Percentiles rank a stretch among this genome's conserved stretches.
These are phyloP conservation scores for Galeopterus variegatus DNA, from an alignment of 2,113 vertebrate species.

Conservation along the genomic window DNA sequence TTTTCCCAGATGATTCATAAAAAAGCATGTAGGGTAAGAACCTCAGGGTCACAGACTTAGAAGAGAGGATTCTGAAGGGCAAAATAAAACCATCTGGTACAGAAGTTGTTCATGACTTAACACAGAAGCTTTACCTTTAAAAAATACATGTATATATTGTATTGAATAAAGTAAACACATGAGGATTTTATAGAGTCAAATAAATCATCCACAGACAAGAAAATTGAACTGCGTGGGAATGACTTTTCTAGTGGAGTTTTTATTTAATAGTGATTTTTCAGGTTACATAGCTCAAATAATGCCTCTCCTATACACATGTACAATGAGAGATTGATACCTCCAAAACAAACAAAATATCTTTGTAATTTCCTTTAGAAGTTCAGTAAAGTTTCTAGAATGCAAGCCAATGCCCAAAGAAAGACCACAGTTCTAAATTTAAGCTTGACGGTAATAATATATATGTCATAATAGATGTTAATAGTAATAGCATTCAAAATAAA, in stretches of 20 bases:
- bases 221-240: not conserved
- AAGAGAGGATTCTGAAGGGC: constrained; percentile 74
- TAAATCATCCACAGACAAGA: constrained; percentile 1
- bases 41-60: constrained; percentile 73
- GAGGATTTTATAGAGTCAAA: constrained; percentile 3
- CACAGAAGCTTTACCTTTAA: not conserved
- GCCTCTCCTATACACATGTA: not conserved
- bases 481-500: constrained; percentile 45
- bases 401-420: not conserved
- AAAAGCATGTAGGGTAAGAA: constrained; percentile 62
- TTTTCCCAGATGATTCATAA: constrained; percentile 79
- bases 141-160: not conserved
- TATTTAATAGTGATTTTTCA: constrained; percentile 42
- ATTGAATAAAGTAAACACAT: constrained; percentile 24
- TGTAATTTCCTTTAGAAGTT: not conserved
- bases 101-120: constrained; percentile 21
- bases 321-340: not conserved
- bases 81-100: constrained; percentile 25
- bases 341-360: not conserved
- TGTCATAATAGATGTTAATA: not conserved
- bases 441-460: not conserved
- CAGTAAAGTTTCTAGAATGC: not conserved
- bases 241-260: constrained; percentile 19
- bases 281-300: not conserved
- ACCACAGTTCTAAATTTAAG: constrained; percentile 16